Percentiles rank a stretch among this genome's conserved stretches.
Evolutionary conservation across 2,888 invertebrate genomes (phyloP).

Genomic region (Chrysina gloriosa): DNA sequence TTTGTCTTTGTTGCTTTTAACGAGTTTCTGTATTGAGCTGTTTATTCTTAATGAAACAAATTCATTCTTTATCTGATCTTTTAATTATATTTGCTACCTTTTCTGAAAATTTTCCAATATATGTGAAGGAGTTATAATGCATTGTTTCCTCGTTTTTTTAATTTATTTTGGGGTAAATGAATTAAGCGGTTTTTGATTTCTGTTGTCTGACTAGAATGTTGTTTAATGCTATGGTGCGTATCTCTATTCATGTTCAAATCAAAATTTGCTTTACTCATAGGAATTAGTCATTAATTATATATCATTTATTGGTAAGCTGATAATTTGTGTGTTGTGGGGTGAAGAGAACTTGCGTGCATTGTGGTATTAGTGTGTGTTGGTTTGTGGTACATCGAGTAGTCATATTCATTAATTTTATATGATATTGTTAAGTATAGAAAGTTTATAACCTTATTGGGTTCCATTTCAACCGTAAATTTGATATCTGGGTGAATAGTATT

Average conservation of each 20-base stretch:
- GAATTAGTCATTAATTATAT: not conserved
- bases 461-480: constrained; percentile 33
- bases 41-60: constrained; percentile 7
- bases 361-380: constrained; percentile 40
- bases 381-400: constrained; percentile 34
- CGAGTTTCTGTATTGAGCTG: not conserved
- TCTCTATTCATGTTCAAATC: not conserved
- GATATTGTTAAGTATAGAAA: constrained; percentile 37
- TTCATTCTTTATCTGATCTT: not conserved
- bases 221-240: not conserved
- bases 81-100: not conserved
- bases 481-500: constrained; percentile 11
- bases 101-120: constrained; percentile 11
- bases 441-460: constrained; percentile 24
- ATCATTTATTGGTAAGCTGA: not conserved
- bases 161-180: not conserved
- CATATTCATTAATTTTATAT: constrained; percentile 20
- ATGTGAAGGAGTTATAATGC: constrained; percentile 7
- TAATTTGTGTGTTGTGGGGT: constrained; percentile 20
- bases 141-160: not conserved
- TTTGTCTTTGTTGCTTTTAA: constrained; percentile 33
- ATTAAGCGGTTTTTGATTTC: not conserved
- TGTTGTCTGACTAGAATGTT: not conserved
- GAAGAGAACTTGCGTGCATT: constrained; percentile 30
- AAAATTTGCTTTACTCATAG: not conserved